Conservation (phyloP, 2,113 vertebrate genomes). For the Fulmarus glacialis region DNA sequence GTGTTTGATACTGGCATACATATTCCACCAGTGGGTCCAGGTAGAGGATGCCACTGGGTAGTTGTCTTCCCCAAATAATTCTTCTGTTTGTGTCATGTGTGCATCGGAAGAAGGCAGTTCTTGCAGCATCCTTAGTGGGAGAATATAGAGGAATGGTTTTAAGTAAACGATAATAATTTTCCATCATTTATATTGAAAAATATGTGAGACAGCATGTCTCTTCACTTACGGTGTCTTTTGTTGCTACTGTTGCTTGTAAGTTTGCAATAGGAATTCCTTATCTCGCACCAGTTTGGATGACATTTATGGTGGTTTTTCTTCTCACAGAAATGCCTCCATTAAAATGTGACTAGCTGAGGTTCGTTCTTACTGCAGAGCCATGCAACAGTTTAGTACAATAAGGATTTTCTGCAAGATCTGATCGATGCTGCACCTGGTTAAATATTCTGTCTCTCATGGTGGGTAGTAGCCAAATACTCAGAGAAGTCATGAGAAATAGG, state of each 20-base stretch:
- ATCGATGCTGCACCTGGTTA: neutral
- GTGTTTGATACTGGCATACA: accelerated
- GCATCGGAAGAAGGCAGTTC: neutral
- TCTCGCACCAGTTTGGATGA: neutral
- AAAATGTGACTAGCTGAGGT: neutral
- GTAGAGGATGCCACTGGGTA: neutral
- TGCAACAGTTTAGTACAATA: neutral
- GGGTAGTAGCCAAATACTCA: neutral
- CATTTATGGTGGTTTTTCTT: neutral
- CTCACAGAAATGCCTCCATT: neutral
- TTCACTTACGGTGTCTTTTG: neutral
- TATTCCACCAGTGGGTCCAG: neutral
- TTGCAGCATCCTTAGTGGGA: neutral
- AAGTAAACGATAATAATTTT: neutral
- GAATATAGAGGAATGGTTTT: neutral
- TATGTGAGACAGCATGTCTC: neutral
- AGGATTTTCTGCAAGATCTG: neutral
- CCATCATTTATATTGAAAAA: neutral
- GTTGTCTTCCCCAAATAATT: neutral
- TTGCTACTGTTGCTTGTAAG: neutral
- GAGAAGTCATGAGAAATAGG: neutral
- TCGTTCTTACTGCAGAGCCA: neutral
- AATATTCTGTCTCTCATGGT: neutral
- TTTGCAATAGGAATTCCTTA: neutral
- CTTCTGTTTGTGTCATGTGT: neutral